Conservation (phyloP, 2,113 vertebrate genomes). For the Apodemus speciosus region DNA sequence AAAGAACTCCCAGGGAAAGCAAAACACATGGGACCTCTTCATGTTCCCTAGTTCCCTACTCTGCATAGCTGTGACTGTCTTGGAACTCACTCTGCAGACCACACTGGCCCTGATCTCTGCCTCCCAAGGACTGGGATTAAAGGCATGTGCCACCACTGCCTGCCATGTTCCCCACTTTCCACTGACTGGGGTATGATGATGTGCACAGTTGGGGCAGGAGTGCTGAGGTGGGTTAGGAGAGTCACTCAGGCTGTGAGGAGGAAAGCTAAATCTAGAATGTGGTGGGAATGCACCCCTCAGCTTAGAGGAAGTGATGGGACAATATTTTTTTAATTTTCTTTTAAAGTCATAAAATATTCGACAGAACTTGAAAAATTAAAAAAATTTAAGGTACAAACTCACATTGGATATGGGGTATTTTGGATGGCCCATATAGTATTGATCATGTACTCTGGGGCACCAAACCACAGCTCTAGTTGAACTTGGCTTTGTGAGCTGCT, state of each 20-base stretch:
- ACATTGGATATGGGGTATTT: background rate
- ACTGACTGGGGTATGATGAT: no score
- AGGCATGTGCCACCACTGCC: no score
- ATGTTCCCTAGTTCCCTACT: background rate
- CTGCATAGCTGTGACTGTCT: background rate
- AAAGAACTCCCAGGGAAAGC: background rate
- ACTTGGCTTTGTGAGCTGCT: background rate
- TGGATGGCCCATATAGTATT: background rate
- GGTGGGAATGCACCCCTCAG: background rate
- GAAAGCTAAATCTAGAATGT: no score
- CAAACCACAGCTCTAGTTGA: background rate
- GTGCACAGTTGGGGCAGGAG: no score
- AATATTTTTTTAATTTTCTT: background rate
- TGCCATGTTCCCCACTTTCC: no score
- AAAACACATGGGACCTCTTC: background rate
- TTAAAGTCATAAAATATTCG: background rate
- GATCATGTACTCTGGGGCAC: background rate
- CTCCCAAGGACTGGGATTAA: no score
- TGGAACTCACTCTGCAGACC: no score
- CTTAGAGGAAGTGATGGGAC: background rate
- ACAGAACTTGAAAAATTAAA: background rate
- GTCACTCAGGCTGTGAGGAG: background rate
- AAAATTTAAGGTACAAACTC: background rate
- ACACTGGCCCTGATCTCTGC: no score
- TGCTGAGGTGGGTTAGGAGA: background rate